Base-by-base conservation (phyloP, 2,113 vertebrate species). In the Rhodinocichla rosea region DNA sequence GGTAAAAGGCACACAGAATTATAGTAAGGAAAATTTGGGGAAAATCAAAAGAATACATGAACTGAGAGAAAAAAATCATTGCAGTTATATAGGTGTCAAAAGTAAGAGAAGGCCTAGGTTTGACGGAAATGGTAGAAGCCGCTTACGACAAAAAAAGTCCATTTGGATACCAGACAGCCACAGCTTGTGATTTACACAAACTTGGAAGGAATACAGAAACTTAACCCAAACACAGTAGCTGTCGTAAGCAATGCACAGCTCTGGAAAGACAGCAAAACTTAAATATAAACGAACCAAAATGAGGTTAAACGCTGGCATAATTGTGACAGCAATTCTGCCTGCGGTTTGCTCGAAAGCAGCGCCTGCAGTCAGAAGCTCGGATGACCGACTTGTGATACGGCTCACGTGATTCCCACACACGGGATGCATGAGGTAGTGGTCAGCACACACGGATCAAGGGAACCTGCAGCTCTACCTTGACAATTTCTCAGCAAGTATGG, bases 291-390 rank as follows among this genome's bases (percentile, higher is more conserved):
- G 57, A 93, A 28, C 17, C 1, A 30, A 56, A 68, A 40, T 28
- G 69, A 75, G 65, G 87, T 82, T 78, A 60, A 81, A 13, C 0
- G 1, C 62, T 6, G 15, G 62, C 90, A 85, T 59, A 74, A 59
- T 53, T 75, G 77, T 67, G 89, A 40, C 52, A 40, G 69, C 28
- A 74, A 56, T 91, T 89, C 76, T 78, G 75, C 69, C 87, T 89
- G 94, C 47, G 53, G 92, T 91, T 97, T 94, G 55, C 90, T 94
- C n/a, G 90, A 97, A 95, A 93, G 85, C 91, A 81, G 55, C 56
- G 44, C 16, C 40, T 57, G 2, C 60, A 42, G 53, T 67, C 26
- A 49, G 62, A 20, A 64, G 33, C 83, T 89, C 37, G 20, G 44
- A 11, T 40, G 71, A 60, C 64, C 1, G 26, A 21, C 39, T 73